Conservation (phyloP, 2,888 invertebrate species). For the Epinotia nisella region DNA sequence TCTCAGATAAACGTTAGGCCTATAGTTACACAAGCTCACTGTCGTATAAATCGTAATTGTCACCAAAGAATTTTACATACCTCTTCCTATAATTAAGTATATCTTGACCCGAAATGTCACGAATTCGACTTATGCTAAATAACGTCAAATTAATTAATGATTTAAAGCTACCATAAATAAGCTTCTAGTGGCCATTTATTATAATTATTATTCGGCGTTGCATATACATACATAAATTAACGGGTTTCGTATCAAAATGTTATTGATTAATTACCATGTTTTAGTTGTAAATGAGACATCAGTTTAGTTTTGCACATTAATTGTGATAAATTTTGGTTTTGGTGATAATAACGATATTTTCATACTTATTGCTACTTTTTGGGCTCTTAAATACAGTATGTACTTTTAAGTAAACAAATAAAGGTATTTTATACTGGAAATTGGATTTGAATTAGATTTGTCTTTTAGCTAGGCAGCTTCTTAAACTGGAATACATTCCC, state of each 20-base stretch:
- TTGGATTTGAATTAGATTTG: no score
- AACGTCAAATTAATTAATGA: slow-evolving; percentile 40
- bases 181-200: slow-evolving; percentile 21
- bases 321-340: neutral
- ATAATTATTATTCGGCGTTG: slow-evolving; percentile 35
- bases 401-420: no score
- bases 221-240: slow-evolving; percentile 40
- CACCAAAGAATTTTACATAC: neutral
- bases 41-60: neutral
- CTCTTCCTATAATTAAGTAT: slow-evolving; percentile 15
- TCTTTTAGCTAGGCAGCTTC: neutral
- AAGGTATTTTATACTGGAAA: no score
- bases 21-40: no score
- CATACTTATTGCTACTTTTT: neutral
- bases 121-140: slow-evolving; percentile 23
- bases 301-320: slow-evolving; percentile 5
- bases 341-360: neutral
- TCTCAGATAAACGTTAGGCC: no score
- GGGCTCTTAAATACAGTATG: no score
- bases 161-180: slow-evolving; percentile 29
- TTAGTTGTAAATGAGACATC: slow-evolving; percentile 39
- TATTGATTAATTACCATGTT: slow-evolving; percentile 23
- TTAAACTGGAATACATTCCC: slow-evolving; percentile 7
- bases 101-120: slow-evolving; percentile 25
- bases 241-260: slow-evolving; percentile 8